Evolutionary conservation across 2,888 invertebrate genomes (phyloP).

Genomic region (Metopia argyrocephala): DNA sequence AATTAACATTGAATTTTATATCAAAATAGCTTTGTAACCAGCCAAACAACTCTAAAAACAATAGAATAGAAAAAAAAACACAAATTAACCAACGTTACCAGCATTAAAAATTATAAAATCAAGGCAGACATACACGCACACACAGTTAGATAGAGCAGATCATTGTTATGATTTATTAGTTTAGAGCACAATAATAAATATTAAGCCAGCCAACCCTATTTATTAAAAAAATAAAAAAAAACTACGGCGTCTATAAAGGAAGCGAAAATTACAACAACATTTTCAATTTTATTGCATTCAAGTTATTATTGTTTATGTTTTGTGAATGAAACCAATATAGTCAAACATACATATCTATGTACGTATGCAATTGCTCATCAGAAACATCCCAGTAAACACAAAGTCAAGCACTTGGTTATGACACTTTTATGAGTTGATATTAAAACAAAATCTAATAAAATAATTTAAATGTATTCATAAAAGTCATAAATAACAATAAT

Average conservation of each 20-base stretch:
- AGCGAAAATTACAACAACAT: background rate
- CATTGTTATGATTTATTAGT: conserved; percentile 45
- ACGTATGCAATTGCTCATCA: too few species aligned
- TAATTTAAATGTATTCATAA: too few species aligned
- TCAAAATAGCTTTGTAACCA: conserved; percentile 44
- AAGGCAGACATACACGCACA: background rate
- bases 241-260: too few species aligned
- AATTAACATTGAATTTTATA: conserved; percentile 61
- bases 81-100: conserved; percentile 20
- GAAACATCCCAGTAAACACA: too few species aligned
- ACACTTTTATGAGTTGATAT: too few species aligned
- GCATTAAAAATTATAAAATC: conserved; percentile 44
- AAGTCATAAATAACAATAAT: too few species aligned
- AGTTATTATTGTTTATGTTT: conserved; percentile 3
- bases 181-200: conserved; percentile 12
- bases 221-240: conserved; percentile 4
- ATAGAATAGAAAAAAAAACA: background rate
- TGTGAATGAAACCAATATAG: conserved; percentile 13
- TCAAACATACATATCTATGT: conserved; percentile 5
- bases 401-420: too few species aligned
- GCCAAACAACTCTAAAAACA: conserved; percentile 1
- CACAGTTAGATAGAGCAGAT: background rate
- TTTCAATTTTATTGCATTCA: background rate
- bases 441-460: too few species aligned
- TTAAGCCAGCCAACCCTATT: background rate